These are phyloP conservation scores for Ectobius pallidus DNA, from an alignment of 2,888 invertebrate species.

Conservation along the genomic window DNA sequence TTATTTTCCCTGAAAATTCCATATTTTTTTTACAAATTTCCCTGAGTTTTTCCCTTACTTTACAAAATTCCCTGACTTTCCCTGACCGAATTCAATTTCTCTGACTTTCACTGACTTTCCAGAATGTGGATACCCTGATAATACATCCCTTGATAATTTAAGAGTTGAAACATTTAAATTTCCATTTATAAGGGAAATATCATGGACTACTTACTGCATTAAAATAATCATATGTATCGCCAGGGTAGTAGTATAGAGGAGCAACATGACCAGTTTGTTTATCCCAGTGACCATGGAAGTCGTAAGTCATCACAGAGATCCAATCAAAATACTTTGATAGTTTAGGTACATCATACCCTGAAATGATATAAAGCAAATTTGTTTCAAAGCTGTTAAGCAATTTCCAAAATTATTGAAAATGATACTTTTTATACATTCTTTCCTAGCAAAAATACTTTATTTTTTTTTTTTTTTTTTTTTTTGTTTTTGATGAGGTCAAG, in stretches of 20 bases:
- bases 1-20: too few species aligned
- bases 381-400: too few species aligned
- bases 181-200: too few species aligned
- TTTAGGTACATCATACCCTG: slow-evolving; percentile 69
- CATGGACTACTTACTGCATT: slow-evolving; percentile 74
- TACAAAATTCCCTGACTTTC: too few species aligned
- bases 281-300: slow-evolving; percentile 78
- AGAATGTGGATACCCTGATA: too few species aligned
- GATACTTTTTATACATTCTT: background rate
- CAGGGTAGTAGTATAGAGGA: slow-evolving; percentile 70
- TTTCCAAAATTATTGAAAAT: background rate
- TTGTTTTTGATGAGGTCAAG: too few species aligned
- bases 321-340: slow-evolving; percentile 74
- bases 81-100: too few species aligned
- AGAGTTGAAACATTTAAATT: too few species aligned
- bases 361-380: slow-evolving; percentile 8
- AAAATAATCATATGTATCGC: slow-evolving; percentile 67
- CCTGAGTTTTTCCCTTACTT: too few species aligned
- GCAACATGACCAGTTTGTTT: slow-evolving; percentile 77
- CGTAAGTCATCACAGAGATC: slow-evolving; percentile 83
- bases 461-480: background rate
- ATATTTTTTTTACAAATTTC: too few species aligned
- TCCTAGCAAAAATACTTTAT: background rate
- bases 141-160: too few species aligned
- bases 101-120: too few species aligned